phyloP scores from a whole-genome alignment of 2,888 invertebrate species.

The Pherbina coryleti region DNA sequence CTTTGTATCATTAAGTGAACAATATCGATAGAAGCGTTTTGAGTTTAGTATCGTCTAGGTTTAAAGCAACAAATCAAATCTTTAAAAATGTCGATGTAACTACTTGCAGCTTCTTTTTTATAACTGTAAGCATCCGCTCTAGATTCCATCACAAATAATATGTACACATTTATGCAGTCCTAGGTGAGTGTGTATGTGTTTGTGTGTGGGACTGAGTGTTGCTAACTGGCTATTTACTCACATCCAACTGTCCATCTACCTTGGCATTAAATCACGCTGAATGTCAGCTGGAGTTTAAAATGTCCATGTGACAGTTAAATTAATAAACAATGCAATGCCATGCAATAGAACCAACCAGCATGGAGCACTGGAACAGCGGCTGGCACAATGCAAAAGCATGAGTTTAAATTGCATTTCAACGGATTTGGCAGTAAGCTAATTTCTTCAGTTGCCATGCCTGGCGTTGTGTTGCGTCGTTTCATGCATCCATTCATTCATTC shows the following conservation, averaged over 20 bases:
- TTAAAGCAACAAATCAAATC: no score
- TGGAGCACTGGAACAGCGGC: not conserved
- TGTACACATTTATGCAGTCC: no score
- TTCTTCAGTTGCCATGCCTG: not conserved
- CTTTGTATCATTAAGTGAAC: no score
- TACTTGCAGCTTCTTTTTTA: no score
- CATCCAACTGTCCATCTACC: not conserved
- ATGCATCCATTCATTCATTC: not conserved
- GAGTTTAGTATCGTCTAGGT: no score
- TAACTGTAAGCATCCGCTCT: no score
- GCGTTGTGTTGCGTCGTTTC: not conserved
- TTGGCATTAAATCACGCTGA: conserved; percentile 5
- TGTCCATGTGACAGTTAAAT: conserved; percentile 14
- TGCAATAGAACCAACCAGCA: not conserved
- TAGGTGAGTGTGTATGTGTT: no score
- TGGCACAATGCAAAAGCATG: not conserved
- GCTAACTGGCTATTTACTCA: no score
- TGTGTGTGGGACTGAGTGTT: no score
- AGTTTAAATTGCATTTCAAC: conserved; percentile 19
- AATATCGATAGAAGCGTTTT: no score
- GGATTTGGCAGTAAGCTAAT: not conserved
- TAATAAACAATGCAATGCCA: conserved; percentile 2
- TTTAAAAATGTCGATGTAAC: no score
- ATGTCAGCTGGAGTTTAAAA: conserved; percentile 19
- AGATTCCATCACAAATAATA: no score